These are phyloP conservation scores for Rhimphoctona megacephalus DNA, from an alignment of 2,888 invertebrate species.

Conservation along the genomic window DNA sequence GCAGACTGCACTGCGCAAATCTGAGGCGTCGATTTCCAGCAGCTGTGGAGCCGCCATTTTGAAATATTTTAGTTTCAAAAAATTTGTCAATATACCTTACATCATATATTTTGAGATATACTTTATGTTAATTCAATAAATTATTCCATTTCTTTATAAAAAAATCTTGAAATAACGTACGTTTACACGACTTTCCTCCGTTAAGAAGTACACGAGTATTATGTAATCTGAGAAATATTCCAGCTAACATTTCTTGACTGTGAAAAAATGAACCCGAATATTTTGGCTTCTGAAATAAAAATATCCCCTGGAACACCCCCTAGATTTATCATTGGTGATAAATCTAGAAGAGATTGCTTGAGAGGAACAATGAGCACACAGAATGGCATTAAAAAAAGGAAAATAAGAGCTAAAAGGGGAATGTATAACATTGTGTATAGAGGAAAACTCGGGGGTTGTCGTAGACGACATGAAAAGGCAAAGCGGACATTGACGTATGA, in stretches of 20 bases:
- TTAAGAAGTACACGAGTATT: background rate
- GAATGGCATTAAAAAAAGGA: constrained; percentile 12
- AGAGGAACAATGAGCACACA: constrained; percentile 48
- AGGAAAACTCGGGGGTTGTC: constrained; percentile 28
- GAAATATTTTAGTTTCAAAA: too few relatives aligned
- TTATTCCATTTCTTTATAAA: too few relatives aligned
- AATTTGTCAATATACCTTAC: too few relatives aligned
- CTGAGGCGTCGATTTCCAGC: too few relatives aligned
- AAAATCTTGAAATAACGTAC: too few relatives aligned
- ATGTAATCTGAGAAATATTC: background rate
- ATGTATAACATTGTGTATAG: constrained; percentile 19
- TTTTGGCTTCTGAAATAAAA: constrained; percentile 36
- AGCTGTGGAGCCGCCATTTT: too few relatives aligned
- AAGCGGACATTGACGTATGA: constrained; percentile 61
- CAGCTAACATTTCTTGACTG: background rate
- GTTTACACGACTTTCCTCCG: too few relatives aligned
- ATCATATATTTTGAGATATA: too few relatives aligned
- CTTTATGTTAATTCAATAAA: too few relatives aligned
- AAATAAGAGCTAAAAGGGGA: constrained; percentile 36
- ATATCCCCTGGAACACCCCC: constrained; percentile 4
- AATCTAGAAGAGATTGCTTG: constrained; percentile 35
- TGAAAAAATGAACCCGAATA: background rate
- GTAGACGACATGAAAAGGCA: constrained; percentile 58
- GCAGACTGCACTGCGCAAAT: too few relatives aligned
- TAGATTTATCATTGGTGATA: constrained; percentile 5